Evolutionary conservation across 2,113 vertebrate genomes (phyloP), one percentile per base, ranked within the genome.

Genomic region (Cavia aperea): DNA sequence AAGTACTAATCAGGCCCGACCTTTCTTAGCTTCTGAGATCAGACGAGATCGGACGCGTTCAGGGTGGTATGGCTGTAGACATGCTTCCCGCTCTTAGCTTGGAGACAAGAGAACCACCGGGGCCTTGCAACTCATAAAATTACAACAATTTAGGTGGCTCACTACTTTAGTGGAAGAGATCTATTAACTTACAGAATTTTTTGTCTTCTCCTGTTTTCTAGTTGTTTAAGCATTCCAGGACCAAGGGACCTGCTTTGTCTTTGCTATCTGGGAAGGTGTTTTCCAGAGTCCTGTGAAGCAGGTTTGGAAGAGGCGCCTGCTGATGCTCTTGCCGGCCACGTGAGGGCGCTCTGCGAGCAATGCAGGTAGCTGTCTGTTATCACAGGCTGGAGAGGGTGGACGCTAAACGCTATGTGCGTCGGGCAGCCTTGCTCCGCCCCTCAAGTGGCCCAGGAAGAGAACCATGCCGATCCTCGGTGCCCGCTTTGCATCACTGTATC

Each of bases 301-400:
- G 63, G 73, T 39, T 31, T 33, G 46, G 75, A 24, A 13, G 60
- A 54, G 60, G 4, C 26, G 58, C 51, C 33, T n/a, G 46, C 21
- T 39, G 77, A 62, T 68, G 58, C 75, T 58, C 31, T 51, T 26
- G 60, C 26, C 46, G 49, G 70, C 78, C 95, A 96, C 92, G 79
- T 0, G 95, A 91, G 93, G 94, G 93, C 88, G 49, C 92, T 83
- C 66, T 43, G 92, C 88, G 33, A 66, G 54, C 19, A 14, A 31
- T 14, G 81, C 63, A 6, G 33, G 46, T 65, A 43, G 10, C 0
- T 1, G 36, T n/a, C 66, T 6, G 12, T 16, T 16, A 2, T 5
- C 63, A 24, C 60, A 3, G 36, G 15, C 7, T 10, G 2, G 43
- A 49, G 18, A 12, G 73, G 19, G 56, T 18, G 56, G 3, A 56